These are phyloP conservation scores for Drosophila sproati DNA, from an alignment of 1,140 invertebrate species.

Conservation along the genomic window DNA sequence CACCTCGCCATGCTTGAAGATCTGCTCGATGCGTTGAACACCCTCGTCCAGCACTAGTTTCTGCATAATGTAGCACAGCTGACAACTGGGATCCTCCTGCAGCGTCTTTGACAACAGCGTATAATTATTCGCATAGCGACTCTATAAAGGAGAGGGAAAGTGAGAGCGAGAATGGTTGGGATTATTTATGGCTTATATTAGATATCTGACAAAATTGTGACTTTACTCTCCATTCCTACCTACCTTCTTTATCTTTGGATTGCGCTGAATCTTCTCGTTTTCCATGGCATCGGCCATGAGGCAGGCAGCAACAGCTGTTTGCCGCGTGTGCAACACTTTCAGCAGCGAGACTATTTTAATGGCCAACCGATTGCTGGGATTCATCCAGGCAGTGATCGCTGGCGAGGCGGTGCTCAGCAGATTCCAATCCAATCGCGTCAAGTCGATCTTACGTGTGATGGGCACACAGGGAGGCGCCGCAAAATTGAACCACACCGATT, in stretches of 20 bases:
- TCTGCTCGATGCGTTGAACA: constrained; percentile 91
- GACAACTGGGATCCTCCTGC: constrained; percentile 97
- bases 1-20: constrained; percentile 92
- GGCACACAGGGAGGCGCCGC: constrained; percentile 97
- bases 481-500: constrained; percentile 98
- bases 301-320: constrained; percentile 95
- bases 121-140: constrained; percentile 93
- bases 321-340: constrained; percentile 90
- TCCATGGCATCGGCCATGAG: constrained; percentile 98
- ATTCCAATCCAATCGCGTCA: constrained; percentile 98
- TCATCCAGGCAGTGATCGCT: constrained; percentile 98
- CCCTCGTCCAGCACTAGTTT: constrained; percentile 93
- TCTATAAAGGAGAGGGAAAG: constrained; percentile 86
- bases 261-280: constrained; percentile 83
- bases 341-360: constrained; percentile 92
- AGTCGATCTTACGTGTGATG: constrained; percentile 97
- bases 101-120: constrained; percentile 95
- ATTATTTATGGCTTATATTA: constrained; percentile 4
- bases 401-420: constrained; percentile 97
- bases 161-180: background rate
- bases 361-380: constrained; percentile 95
- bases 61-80: constrained; percentile 95
- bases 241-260: constrained; percentile 83
- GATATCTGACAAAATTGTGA: background rate
- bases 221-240: background rate